Conservation (phyloP, 2,888 invertebrate genomes). For the Lacanobia oleracea region DNA sequence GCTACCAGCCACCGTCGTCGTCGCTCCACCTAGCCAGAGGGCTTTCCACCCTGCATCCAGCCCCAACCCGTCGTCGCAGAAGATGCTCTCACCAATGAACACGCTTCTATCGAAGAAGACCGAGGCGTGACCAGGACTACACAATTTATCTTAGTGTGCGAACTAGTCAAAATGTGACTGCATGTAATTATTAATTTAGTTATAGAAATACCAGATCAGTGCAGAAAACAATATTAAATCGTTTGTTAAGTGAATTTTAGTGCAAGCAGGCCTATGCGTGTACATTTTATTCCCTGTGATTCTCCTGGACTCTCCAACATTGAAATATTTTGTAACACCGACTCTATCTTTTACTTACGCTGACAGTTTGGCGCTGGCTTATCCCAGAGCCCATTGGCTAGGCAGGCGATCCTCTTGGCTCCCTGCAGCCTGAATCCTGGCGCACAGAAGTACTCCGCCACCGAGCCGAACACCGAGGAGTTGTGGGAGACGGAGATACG, state of each 20-base stretch:
- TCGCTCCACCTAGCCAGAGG: not conserved
- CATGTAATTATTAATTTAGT: not conserved
- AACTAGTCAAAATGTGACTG: not conserved
- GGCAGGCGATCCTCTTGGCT: conserved; percentile 92
- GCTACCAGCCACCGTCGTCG: no score
- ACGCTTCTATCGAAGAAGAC: not conserved
- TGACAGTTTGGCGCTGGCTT: conserved; percentile 93
- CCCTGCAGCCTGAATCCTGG: conserved; percentile 93
- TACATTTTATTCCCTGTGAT: not conserved
- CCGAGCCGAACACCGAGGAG: conserved; percentile 92
- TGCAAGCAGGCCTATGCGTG: not conserved
- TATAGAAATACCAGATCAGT: not conserved
- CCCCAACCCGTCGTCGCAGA: not conserved
- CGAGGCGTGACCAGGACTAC: not conserved
- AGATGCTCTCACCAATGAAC: not conserved
- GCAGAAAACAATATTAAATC: not conserved
- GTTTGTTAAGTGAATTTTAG: not conserved
- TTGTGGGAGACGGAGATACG: conserved; percentile 89
- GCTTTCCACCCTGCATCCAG: no score
- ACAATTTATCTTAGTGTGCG: conserved; percentile 7
- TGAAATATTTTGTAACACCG: no score
- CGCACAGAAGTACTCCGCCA: conserved; percentile 94
- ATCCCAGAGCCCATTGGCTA: conserved; percentile 95
- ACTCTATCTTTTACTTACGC: conserved; percentile 83
- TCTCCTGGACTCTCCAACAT: not conserved